Base-by-base conservation (phyloP, 2,113 vertebrate genomes). In the Atrichornis clamosus region DNA sequence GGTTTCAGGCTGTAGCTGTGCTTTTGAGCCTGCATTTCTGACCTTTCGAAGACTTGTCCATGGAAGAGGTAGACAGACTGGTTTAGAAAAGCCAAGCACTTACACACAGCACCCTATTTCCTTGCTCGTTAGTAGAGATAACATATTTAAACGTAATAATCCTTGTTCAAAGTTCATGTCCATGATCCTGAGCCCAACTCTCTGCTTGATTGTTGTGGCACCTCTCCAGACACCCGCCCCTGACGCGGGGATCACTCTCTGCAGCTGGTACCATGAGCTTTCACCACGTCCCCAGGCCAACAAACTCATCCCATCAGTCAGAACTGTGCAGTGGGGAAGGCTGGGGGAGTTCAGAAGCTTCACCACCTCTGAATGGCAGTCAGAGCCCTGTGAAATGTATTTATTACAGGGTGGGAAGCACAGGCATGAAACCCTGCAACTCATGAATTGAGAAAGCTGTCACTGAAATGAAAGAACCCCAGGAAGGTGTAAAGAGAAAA, bases 251-350 rank as follows among this genome's bases (percentile, higher is more conserved):
- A 13, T 16, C 21, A 5, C 21, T 52, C 44, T 24, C 26, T 28
- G 20, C 46, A 30, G 46, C 37, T 44, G 22, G 7, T 15, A 17
- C 16, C 2, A 2, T 6, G 6, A 19, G 35, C 30, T 24, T 56
- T 59, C 41, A 8, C 24, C 28, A 6, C 0, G 0, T 33, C 39
- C 24, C 4, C 12, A 1, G 10, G 50, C 5, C 10, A 52, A 13
- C 63, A 58, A 23, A n/a, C 14, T 30, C 4, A 0, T 46, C 55
- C 44, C 4, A 2, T 15, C 5, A 4, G 15, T 22, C 49, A n/a
- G 84, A 41, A 22, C 19, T 7, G 2, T 2, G 3, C 44, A 20
- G 11, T 13, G 3, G 26, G 27, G 8, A 68, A 33, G 16, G 32
- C 17, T 42, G 39, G 17, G 11, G 9, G 15, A 13, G 39, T 13